A percentile compares a stretch with the other conserved stretches of the same genome.
phyloP scores from a whole-genome alignment of 30 jellyfish, hydroid and myxozoan species.

The Catostylus mosaicus region DNA sequence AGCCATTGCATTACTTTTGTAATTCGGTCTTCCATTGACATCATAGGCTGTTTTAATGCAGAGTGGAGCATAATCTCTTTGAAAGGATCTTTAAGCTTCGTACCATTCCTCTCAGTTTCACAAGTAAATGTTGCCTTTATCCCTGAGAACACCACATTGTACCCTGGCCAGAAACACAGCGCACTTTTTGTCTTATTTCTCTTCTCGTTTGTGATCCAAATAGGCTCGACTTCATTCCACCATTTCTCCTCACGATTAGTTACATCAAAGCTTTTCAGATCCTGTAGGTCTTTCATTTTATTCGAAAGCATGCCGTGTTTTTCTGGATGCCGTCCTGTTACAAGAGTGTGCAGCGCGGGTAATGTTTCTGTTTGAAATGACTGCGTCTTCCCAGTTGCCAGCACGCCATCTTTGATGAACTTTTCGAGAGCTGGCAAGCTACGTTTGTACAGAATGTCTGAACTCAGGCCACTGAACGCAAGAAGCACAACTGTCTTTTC shows the following conservation, averaged over 20 bases:
- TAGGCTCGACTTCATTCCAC: slow-evolving; percentile 95
- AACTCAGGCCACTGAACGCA: slow-evolving; percentile 92
- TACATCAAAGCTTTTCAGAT: slow-evolving; percentile 73
- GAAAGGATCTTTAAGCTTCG: slow-evolving; percentile 77
- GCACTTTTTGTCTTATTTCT: slow-evolving; percentile 78
- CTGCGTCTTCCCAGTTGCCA: slow-evolving; percentile 57
- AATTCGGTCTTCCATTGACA: slow-evolving; percentile 82
- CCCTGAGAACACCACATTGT: slow-evolving; percentile 50
- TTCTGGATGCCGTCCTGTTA: slow-evolving; percentile 90
- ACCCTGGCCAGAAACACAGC: slow-evolving; percentile 98
- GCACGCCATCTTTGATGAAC: slow-evolving; percentile 77
- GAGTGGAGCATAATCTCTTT: slow-evolving; percentile 63
- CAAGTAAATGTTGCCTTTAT: slow-evolving; percentile 32
- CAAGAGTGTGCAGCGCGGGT: slow-evolving; percentile 87
- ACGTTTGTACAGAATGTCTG: slow-evolving; percentile 50
- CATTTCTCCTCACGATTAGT: slow-evolving; percentile 60
- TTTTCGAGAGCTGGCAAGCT: slow-evolving; percentile 63
- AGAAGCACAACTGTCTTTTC: slow-evolving; percentile 72
- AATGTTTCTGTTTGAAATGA: slow-evolving; percentile 92
- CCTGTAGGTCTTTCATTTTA: slow-evolving; percentile 65
- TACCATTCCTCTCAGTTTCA: slow-evolving; percentile 44
- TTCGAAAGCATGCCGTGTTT: slow-evolving; percentile 94
- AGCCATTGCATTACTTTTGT: slow-evolving; percentile 74
- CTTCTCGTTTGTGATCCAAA: slow-evolving; percentile 86
- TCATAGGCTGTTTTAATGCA: slow-evolving; percentile 32